Base-by-base conservation (phyloP, 2,888 invertebrate genomes). In the Callyntrura guangdongensis region DNA sequence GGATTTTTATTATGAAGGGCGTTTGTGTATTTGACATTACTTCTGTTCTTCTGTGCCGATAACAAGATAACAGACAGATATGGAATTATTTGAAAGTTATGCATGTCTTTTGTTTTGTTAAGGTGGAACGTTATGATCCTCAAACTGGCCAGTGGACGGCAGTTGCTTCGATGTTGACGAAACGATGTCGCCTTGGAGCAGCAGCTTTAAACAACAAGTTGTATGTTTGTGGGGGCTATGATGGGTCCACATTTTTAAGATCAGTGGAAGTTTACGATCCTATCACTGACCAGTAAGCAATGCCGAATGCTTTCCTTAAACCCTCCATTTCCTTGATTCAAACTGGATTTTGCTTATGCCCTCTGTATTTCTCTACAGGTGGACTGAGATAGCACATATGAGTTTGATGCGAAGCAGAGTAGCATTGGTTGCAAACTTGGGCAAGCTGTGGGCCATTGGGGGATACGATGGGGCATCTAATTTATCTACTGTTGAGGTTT, bases 151-250 rank as follows among this genome's bases (percentile, higher is more conserved):
- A 96, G 20, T 98, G 98, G 98, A 95, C 96, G 0, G 96, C 96
- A 93, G 97, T 97, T 72, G 96, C 97, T 36, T 96, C 97, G 0
- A 98, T 98, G 98, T 95, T 97, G 61, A 97, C 97, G 9, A 93
- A 91, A 22, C 96, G 98, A 56, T 98, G 98, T 95, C 96, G 98
- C 6, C 95, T 98, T 6, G 98, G 98, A 0, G 98, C 98, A 0
- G 97, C 98, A 0, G 96, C 97, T 36, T 95, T 98, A 3, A 97
- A 97, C 94, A 97, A 97, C 2, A 97, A 97, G 95, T 95, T 98
- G 20, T 98, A 97, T 94, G 98, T 97, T 53, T 97, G 97, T 94
- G 98, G 97, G 17, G 97, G 98, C 1, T 98, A 98, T 94, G 98
- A 98, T 95, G 98, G 98, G 0, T 96, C 97, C 89, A 97, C 97